These are phyloP conservation scores for Cabera pusaria DNA, from an alignment of 2,888 invertebrate genomes.

Conservation along the genomic window DNA sequence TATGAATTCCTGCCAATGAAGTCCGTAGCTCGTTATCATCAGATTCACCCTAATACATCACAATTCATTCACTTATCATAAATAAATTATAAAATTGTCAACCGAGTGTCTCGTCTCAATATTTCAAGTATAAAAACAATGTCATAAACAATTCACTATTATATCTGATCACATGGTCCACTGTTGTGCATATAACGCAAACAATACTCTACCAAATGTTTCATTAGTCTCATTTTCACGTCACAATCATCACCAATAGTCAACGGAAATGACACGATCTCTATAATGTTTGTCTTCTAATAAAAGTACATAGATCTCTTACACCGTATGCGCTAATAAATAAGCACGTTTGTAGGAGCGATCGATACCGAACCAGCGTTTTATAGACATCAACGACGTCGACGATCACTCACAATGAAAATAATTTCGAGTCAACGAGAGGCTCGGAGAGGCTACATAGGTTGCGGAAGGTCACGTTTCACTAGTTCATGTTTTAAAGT, in stretches of 20 bases:
- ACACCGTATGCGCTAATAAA: slow-evolving; percentile 67
- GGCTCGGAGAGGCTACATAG: slow-evolving; percentile 39
- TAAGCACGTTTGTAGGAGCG: slow-evolving; percentile 56
- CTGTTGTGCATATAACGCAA: slow-evolving; percentile 75
- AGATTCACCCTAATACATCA: slow-evolving; percentile 70
- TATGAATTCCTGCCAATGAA: slow-evolving; percentile 53
- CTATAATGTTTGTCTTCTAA: slow-evolving; percentile 69
- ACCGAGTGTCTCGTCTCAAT: slow-evolving; percentile 68
- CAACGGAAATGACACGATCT: slow-evolving; percentile 66
- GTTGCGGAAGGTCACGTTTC: slow-evolving; percentile 49
- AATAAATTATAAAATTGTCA: slow-evolving; percentile 82
- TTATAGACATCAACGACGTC: slow-evolving; percentile 44
- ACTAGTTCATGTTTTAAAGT: slow-evolving; percentile 58
- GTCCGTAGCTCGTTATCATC: slow-evolving; percentile 56
- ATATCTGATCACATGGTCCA: slow-evolving; percentile 78
- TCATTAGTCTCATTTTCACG: slow-evolving; percentile 63
- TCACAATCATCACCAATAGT: slow-evolving; percentile 75
- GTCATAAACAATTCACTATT: slow-evolving; percentile 78
- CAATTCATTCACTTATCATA: slow-evolving; percentile 79
- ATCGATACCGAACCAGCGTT: slow-evolving; percentile 52
- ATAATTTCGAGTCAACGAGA: slow-evolving; percentile 53
- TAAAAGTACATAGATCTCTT: slow-evolving; percentile 68
- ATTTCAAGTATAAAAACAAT: slow-evolving; percentile 73
- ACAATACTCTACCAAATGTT: slow-evolving; percentile 67
- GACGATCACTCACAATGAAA: slow-evolving; percentile 59